Base-by-base conservation (phyloP, 2,113 vertebrate genomes). In the Garra rufa region DNA sequence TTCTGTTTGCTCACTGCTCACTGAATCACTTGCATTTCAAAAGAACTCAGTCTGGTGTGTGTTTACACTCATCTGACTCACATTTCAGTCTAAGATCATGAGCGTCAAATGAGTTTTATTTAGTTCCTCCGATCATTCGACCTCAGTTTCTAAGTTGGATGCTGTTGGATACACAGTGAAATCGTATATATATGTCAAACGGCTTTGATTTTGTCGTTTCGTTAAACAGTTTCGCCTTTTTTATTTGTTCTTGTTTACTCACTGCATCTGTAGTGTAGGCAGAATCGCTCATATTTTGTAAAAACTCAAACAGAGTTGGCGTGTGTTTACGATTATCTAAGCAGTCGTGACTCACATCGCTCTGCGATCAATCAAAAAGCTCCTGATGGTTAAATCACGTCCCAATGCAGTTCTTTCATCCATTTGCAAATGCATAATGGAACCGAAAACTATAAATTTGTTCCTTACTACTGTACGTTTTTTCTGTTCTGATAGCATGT, bases 311-410 rank as follows among this genome's bases (percentile, higher is more conserved):
- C 69, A 46, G n/a, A 73, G 69, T 73, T 73, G 69, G 41, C 69
- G 13, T 73, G 41, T 44, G 69, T 73, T 73, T 73, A 73, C 69
- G n/a, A 73, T 73, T 73, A 46, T 73, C 69, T 73, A 73, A 73
- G 69, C 69, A 46, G 69, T 73, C 70, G 41, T 71, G 69, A 44
- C 69, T 44, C 69, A 69, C 65, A 41, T 69, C 65, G 21, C 65
- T 38, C 65, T 41, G 6, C 6, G 3, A 44, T 71, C 69, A 7
- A 71, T 71, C 41, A 44, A 24, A 71, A 71, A 71, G 41, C 21
- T 71, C 69, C 69, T 41, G 1, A 14, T 1, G 41, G 69, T 44
- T 1, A 24, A 24, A 71, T 44, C 69, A 71, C 2, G 21, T 19
- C 69, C 69, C 24, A 24, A 24, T 71, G 38, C 21, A 24, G 21